Conservation (phyloP, 2,888 invertebrate species). For the Lottia scabra region DNA sequence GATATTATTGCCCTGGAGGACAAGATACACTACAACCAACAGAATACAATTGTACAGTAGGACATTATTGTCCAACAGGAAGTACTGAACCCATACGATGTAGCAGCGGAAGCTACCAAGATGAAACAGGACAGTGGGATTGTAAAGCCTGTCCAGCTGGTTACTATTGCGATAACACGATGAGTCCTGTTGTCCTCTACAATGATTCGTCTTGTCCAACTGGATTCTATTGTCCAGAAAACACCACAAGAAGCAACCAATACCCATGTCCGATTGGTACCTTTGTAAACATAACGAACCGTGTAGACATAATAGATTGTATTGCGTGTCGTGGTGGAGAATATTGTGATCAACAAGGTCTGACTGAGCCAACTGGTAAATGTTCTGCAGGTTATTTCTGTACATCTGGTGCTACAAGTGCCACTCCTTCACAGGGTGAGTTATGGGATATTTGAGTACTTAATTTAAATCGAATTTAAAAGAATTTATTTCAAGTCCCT, state of each 20-base stretch:
- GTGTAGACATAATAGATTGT: constrained; percentile 49
- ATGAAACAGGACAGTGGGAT: constrained; percentile 50
- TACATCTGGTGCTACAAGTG: constrained; percentile 49
- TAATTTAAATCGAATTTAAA: too few species aligned
- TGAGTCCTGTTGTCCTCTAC: constrained; percentile 60
- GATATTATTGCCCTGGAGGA: constrained; percentile 65
- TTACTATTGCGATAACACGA: constrained; percentile 60
- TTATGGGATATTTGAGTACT: too few species aligned
- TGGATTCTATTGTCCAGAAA: constrained; percentile 61
- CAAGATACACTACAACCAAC: constrained; percentile 49
- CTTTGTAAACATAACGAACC: constrained; percentile 58
- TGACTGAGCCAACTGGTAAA: constrained; percentile 44
- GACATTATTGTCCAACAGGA: constrained; percentile 60
- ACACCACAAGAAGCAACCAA: constrained; percentile 51
- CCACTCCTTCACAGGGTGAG: constrained; percentile 45
- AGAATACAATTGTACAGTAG: constrained; percentile 59
- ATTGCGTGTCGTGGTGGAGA: constrained; percentile 56
- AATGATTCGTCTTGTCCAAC: constrained; percentile 55
- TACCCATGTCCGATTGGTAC: constrained; percentile 62
- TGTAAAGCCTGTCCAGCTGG: constrained; percentile 64
- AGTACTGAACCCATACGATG: constrained; percentile 50
- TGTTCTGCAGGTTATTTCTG: constrained; percentile 60
- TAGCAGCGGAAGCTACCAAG: constrained; percentile 57
- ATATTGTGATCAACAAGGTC: constrained; percentile 54
- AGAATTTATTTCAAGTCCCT: too few species aligned